Base-by-base conservation (phyloP, 2,797 vertebrate species). In the Rhinogobio ventralis region DNA sequence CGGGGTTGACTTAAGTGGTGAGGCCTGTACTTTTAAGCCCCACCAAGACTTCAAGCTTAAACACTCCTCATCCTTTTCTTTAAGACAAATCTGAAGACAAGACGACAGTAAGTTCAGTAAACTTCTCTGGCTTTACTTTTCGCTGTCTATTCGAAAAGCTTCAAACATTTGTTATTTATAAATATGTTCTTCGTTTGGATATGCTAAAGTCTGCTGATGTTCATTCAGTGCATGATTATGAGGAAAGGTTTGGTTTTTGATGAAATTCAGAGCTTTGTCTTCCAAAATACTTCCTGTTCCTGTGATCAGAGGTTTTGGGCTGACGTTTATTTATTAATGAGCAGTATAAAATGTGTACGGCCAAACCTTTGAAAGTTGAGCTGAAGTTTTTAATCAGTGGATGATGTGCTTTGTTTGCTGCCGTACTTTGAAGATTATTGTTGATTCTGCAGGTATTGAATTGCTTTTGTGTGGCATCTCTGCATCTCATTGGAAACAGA, bases 1-100 rank as follows among this genome's bases (percentile, higher is more conserved):
- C 95, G 94, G 94, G 93, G 95, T 95, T 93, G 90, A 57, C 90
- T 90, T 95, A 93, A 93, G 94, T 94, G 94, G 94, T 90, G 49
- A 88, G 90, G 90, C 91, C 91, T 89, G 87, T 92, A 13, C 88
- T 89, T 64, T 90, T 89, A 72, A 84, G 91, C 91, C 89, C 91
- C 89, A 81, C 90, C 92, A 92, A 91, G 83, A 86, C 68, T 11
- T 62, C 3, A 67, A 33, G 25, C 89, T 90, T 72, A 87, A 88
- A 81, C 66, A 85, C 51, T 89, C 90, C 91, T 85, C 85, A 75
- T 82, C 73, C 83, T 88, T 78, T 86, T 76, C 86, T 74, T 87
- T 64, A 80, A 51, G 84, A 84, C 86, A 86, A 88, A 85, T 86
- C 89, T 79, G 87, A 88, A 75, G 90, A 86, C 88, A 74, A 68